Conservation (phyloP, 2,888 invertebrate genomes). For the Melitaea athalia region DNA sequence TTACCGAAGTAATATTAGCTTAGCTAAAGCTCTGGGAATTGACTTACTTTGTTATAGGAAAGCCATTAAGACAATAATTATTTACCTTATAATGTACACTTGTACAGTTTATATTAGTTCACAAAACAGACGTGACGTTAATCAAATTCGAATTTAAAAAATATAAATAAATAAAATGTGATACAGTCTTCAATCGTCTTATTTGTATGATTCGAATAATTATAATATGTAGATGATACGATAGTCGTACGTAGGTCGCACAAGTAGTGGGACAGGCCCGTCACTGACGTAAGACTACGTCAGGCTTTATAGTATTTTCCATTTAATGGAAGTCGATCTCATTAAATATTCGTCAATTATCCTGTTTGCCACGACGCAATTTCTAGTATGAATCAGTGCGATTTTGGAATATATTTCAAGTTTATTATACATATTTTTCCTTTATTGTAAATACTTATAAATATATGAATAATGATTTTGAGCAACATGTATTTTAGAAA, state of each 20-base stretch:
- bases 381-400: conserved; percentile 1
- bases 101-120: too few species aligned
- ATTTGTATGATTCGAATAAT: background rate
- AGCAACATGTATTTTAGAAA: background rate
- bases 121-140: background rate
- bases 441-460: background rate
- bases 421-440: background rate
- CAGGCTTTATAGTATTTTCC: conserved; percentile 10
- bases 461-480: too few species aligned
- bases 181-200: background rate
- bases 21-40: too few species aligned
- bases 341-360: conserved; percentile 16
- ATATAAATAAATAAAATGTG: background rate
- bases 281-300: conserved; percentile 8
- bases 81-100: too few species aligned
- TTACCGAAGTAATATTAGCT: too few species aligned
- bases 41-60: too few species aligned
- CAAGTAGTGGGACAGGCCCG: conserved; percentile 9
- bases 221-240: background rate
- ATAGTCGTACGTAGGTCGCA: background rate
- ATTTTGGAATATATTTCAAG: background rate
- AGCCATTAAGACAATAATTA: background rate
- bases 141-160: background rate
- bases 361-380: conserved; percentile 1
- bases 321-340: conserved; percentile 16